These are phyloP conservation scores for Ammodytes dubius DNA, from an alignment of 2,113 vertebrate genomes.

Conservation along the genomic window DNA sequence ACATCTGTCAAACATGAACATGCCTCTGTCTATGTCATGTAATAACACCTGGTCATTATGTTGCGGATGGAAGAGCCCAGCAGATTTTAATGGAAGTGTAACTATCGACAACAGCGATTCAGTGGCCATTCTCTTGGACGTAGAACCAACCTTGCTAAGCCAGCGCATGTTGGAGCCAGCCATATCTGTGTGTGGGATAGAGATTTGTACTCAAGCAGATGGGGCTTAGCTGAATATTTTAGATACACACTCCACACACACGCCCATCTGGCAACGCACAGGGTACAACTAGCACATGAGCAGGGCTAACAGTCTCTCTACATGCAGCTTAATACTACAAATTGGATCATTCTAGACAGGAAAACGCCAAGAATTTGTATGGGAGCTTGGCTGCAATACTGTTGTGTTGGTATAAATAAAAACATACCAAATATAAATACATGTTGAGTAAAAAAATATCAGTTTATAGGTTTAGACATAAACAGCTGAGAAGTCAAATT, in stretches of 20 bases:
- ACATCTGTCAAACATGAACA: slow-evolving; percentile 37
- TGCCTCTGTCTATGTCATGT: slow-evolving; percentile 1
- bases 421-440: slow-evolving; percentile 6
- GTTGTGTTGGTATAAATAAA: slow-evolving; percentile 26
- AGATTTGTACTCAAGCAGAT: slow-evolving; percentile 74
- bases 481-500: background rate
- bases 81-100: slow-evolving; percentile 64
- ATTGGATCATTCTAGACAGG: slow-evolving; percentile 18
- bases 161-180: slow-evolving; percentile 65
- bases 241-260: slow-evolving; percentile 39
- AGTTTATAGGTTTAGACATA: background rate
- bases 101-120: slow-evolving; percentile 61
- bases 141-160: slow-evolving; percentile 55
- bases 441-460: background rate
- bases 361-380: slow-evolving; percentile 8
- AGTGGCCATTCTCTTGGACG: slow-evolving; percentile 62
- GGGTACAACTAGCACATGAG: slow-evolving; percentile 32
- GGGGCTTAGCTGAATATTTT: slow-evolving; percentile 76
- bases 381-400: slow-evolving; percentile 24
- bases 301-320: slow-evolving; percentile 24
- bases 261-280: slow-evolving; percentile 62
- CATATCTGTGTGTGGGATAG: slow-evolving; percentile 53
- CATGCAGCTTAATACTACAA: slow-evolving; percentile 33
- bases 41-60: slow-evolving; percentile 62
- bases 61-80: slow-evolving; percentile 37